phyloP scores from a whole-genome alignment of 2,888 invertebrate genomes.

The Acleris holmiana region DNA sequence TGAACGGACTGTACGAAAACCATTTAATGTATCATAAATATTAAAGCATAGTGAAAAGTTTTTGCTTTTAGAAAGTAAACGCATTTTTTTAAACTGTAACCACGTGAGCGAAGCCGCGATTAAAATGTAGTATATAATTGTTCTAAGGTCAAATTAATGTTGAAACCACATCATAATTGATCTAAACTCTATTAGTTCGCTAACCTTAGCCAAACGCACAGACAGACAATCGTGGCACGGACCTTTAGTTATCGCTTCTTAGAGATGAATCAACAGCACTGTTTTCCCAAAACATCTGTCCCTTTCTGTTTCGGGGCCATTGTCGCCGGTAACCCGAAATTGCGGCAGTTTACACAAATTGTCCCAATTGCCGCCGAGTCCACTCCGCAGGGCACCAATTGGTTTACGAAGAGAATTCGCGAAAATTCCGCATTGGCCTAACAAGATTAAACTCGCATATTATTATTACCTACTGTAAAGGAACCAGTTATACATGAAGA shows the following conservation, averaged over 20 bases:
- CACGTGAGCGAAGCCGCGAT: too few species aligned
- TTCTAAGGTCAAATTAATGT: too few species aligned
- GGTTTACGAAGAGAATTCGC: slow-evolving; percentile 61
- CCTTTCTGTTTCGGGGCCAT: slow-evolving; percentile 21
- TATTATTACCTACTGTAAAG: slow-evolving; percentile 1
- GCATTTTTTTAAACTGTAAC: too few species aligned
- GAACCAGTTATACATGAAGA: neutral
- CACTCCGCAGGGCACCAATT: slow-evolving; percentile 61
- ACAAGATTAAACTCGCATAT: slow-evolving; percentile 29
- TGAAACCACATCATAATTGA: too few species aligned
- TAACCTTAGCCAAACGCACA: too few species aligned
- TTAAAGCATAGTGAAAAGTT: too few species aligned
- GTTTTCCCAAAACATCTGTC: slow-evolving; percentile 7
- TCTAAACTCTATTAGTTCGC: too few species aligned
- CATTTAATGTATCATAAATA: neutral
- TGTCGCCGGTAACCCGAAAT: slow-evolving; percentile 38
- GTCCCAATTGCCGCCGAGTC: slow-evolving; percentile 59
- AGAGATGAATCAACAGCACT: too few species aligned
- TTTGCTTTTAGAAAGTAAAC: too few species aligned
- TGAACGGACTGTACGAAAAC: neutral
- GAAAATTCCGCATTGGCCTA: slow-evolving; percentile 45
- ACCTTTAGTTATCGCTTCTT: too few species aligned
- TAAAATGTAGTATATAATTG: too few species aligned
- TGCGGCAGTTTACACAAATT: slow-evolving; percentile 65
- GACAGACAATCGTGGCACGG: too few species aligned